Evolutionary conservation across 2,888 invertebrate genomes (phyloP), one percentile per base, ranked within the genome.

Genomic region (Chouioia cunea): DNA sequence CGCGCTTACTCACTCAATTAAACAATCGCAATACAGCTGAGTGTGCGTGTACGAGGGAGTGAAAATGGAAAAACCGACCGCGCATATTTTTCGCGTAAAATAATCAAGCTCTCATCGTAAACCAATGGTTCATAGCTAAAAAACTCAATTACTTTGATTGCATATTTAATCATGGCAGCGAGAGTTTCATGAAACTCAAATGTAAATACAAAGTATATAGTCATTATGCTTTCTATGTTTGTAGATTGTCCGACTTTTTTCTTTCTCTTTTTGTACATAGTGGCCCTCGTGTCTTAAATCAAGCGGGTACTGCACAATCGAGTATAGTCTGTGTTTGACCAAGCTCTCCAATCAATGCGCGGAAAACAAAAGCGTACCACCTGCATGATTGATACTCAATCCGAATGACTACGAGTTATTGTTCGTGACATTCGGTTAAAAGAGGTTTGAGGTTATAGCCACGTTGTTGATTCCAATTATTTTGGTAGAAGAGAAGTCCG

Each of bases 361-460:
- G 63, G n/a, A 15, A 66, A 67, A 70, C 68, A 74, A 75, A 74
- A 65, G 74, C 60, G 6, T 16, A 18, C 44, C 62, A 72, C 73
- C 74, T 75, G 74, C 71, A 75, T 75, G 77, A 79, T 78, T 77
- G 76, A 77, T 78, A 76, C 74, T 73, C 72, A 73, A 27, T 27
- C 70, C 76, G 73, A 76, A 76, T 76, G 78, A 78, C 75, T 76
- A 58, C 74, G 75, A 27, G 27, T 6, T 27, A 27, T 27, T 27
- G 27, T 6, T 3, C 6, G 6, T 27, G 27, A 27, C 27, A 27
- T 27, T 27, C 6, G 27, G 27, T 27, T 27, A 6, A 27, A 27
- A 27, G 27, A 6, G 27, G 6, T 27, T 27, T 27, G 27, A 6
- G 3, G 27, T n/a, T n/a, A n/a, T n/a, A 27, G 27, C 6, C 6